phyloP scores from a whole-genome alignment of 2,888 invertebrate species.

The Aporophyla lueneburgensis region DNA sequence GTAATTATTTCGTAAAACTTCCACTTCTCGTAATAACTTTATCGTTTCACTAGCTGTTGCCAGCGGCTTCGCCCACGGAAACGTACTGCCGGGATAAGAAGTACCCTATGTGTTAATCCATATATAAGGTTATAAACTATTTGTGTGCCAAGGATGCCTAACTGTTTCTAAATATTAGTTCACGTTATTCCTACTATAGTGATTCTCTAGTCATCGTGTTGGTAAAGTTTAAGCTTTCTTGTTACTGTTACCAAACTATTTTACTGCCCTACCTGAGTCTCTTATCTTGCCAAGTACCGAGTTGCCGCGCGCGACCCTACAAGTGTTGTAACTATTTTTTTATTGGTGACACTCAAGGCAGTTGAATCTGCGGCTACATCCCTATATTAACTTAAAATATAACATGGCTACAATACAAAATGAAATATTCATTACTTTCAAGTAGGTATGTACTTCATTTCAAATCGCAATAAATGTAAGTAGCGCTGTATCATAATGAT shows the following conservation, averaged over 20 bases:
- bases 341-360: not conserved
- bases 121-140: too few species aligned
- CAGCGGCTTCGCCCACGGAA: too few species aligned
- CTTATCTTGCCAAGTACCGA: not conserved
- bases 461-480: not conserved
- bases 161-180: constrained; percentile 4
- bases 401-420: not conserved
- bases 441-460: not conserved
- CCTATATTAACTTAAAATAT: not conserved
- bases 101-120: too few species aligned
- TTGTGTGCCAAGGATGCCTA: not conserved
- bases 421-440: not conserved
- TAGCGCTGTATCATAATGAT: not conserved
- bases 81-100: too few species aligned
- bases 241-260: not conserved
- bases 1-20: constrained; percentile 17
- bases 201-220: not conserved
- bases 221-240: not conserved
- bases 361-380: not conserved
- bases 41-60: not conserved
- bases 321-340: not conserved
- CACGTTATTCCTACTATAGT: not conserved
- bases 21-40: constrained; percentile 2
- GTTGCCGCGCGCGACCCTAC: not conserved
- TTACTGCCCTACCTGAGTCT: not conserved